Evolutionary conservation across 2,888 invertebrate species (phyloP), one percentile per base, ranked within the genome.

Genomic region (Plagiodera versicolora): DNA sequence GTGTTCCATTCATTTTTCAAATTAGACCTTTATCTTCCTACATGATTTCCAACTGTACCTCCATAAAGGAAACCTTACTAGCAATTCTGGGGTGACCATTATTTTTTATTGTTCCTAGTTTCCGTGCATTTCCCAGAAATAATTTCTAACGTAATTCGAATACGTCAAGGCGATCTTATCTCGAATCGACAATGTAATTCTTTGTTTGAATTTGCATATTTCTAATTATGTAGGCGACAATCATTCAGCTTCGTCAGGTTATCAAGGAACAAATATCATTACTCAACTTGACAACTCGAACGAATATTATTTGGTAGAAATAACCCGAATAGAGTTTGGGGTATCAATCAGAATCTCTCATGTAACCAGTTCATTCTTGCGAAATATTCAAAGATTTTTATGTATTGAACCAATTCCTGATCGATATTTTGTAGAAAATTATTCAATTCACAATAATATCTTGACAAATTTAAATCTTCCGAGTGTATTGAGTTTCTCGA

Each of bases 121-220:
- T 16, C 30, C 49, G 51, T 35, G 51, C 30, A 35, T 19, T 30
- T 18, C 51, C 35, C 17, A 51, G 18, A 51, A 51, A 32, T 51
- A 18, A 51, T 51, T 30, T 11, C 8, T 32, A n/a, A 18, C 30
- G 35, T 51, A 32, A 16, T 51, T 30, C 32, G 19, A 35, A 35
- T 18, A 32, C 51, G 10, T 51, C 32, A 35, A 35, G 35, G 5
- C 30, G 51, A 51, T 51, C 19, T 10, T 51, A 51, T 51, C 51
- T 51, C 14, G 17, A 11, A 28, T 51, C 35, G 56, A 60, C 53
- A 60, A 64, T 58, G 55, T 48, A 56, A 14, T 44, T 39, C 55
- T 61, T 61, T 66, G 58, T 59, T 49, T 28, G 11, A 35, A 66
- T 66, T 64, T 62, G 51, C 62, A 66, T 66, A 66, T 61, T 66